Base-by-base conservation (phyloP, 1,140 invertebrate genomes). In the Daktulosphaira vitifoliae region DNA sequence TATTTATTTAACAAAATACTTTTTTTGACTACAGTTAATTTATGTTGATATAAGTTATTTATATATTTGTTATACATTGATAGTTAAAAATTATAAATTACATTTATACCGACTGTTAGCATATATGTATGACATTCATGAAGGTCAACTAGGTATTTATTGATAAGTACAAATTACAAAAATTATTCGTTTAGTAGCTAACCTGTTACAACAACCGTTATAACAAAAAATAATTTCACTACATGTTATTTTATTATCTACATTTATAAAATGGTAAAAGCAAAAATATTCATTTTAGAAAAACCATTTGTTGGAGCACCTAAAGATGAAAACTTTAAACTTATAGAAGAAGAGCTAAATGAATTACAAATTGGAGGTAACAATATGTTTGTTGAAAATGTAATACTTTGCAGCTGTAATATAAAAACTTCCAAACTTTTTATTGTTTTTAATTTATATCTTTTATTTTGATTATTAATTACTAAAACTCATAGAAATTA, bases 281-380 rank as follows among this genome's bases (percentile, higher is more conserved):
- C 79, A 13, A 80, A 78, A 69, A 82, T 81, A 73, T 85, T 78
- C 70, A 74, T 85, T 18, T 70, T 84, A 15, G 78, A 74, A 0
- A 81, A 82, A 69, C 77, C 81, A 68, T 85, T 85, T 71, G 73
- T 80, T 68, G 83, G 82, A 1, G 78, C 81, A 66, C 84, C 84
- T 11, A 83, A 84, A 69, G 72, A 74, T 44, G 76, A 75, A 22
- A 82, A 87, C 73, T 79, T 87, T 39, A 73, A 80, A 70, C 72
- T 87, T 20, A 76, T 81, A 0, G 81, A 85, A 72, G 82, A 86
- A 72, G 78, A 83, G 66, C 67, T 86, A 26, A 82, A 81, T 7
- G 71, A 76, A 25, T 67, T 86, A 42, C 76, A 82, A 71, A 76
- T 84, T 76, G 83, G 81, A 76, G 82, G 83, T 84, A 75, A 72